A percentile compares a stretch with the other conserved stretches of the same genome.
These are phyloP conservation scores for Crax fasciolata DNA, from an alignment of 2,797 vertebrate species.

Conservation along the genomic window DNA sequence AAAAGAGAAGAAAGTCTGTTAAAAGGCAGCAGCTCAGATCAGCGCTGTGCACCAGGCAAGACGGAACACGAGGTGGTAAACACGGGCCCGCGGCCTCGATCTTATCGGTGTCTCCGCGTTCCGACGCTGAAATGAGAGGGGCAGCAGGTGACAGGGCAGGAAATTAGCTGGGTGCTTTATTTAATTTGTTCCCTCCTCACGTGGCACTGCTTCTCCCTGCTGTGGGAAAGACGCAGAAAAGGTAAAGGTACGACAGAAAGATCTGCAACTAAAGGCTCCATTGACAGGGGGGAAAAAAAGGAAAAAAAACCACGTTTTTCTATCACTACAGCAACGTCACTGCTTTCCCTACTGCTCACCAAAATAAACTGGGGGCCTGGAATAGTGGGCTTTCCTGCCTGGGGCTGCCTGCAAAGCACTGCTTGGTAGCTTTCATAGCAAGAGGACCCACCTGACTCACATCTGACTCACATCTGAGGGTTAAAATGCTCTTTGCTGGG, in stretches of 20 bases:
- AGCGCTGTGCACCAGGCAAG: not conserved
- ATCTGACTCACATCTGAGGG: not conserved
- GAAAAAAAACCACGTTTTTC: too few relatives aligned
- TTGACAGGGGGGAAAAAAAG: not conserved
- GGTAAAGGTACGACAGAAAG: not conserved
- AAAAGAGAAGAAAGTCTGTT: not conserved
- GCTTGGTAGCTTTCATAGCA: not conserved
- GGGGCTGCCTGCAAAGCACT: not conserved
- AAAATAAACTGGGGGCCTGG: not conserved
- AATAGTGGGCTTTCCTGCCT: not conserved
- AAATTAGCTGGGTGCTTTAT: slow-evolving; percentile 36
- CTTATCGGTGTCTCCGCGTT: not conserved
- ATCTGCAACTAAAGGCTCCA: not conserved
- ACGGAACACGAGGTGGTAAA: not conserved
- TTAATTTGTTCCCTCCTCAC: not conserved
- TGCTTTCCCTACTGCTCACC: not conserved
- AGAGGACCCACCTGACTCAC: not conserved
- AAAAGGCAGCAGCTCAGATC: not conserved
- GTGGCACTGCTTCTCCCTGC: not conserved
- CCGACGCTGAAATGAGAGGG: slow-evolving; percentile 18
- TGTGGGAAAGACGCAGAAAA: not conserved
- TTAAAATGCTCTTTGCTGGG: not conserved
- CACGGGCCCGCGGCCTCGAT: not conserved
- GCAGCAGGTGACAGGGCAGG: slow-evolving; percentile 68
- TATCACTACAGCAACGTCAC: not conserved